Base-by-base conservation (phyloP, 2,113 vertebrate genomes). In the Lycaon pictus region DNA sequence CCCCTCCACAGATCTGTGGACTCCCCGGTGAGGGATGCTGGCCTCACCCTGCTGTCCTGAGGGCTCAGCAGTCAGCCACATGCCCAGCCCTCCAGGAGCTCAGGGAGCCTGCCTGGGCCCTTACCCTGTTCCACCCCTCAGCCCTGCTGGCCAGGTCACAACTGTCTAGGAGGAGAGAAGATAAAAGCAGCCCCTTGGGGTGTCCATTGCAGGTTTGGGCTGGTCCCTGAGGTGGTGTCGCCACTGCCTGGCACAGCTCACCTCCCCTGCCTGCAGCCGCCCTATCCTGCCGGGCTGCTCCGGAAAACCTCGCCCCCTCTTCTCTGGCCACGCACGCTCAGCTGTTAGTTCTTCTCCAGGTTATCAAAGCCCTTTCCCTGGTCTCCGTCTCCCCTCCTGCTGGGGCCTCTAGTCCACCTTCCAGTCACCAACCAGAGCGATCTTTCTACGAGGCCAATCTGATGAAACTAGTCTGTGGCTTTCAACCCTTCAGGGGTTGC, bases 241-340 rank as follows among this genome's bases (percentile, higher is more conserved):
- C 25, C 3, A 1, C 20, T 8, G 32, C 35, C 82, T 23, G 60
- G 67, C 29, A 17, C 15, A 5, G 92, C 43, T 60, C 32, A 3
- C 53, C 32, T 76, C 20, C 12, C 37, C 15, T 15, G 7, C 27
- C 83, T 43, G 60, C 23, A 11, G 62, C 51, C 0, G 0, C 72
- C 77, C n/a, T 20, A 2, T 27, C 7, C 23, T 1, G 2, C 37
- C 62, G 8, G 10, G 32, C 63, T 35, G 7, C 29, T 51, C 65
- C 17, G 1, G 0, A 4, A 23, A 13, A 63, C 58, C 63, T 20
- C 3, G 1, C 15, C 32, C 16, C 32, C 25, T 2, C 74, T 69
- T 23, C 55, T 35, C 48, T 7, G 0, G 10, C 48, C 2, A 13
- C 2, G 0, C 2, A 0, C 23, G 5, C 60, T 77, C 58, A 2